Evolutionary conservation across 1,140 invertebrate genomes (phyloP), one percentile per base, ranked within the genome.

Genomic region (Aethina tumida): DNA sequence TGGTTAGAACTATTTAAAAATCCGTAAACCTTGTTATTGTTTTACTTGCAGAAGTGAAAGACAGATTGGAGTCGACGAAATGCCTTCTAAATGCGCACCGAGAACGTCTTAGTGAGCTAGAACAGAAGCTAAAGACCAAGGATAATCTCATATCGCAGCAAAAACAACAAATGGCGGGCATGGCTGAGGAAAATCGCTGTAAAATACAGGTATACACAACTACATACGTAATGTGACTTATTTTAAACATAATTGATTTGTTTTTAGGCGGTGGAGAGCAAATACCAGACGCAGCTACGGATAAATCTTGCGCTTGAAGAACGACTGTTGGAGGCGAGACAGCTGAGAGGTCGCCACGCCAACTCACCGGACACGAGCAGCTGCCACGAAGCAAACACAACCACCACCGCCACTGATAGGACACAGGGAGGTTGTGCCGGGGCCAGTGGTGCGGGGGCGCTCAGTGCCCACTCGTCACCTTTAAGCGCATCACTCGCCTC

Each of bases 291-390:
- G 4, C 74, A 83, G 46, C 69, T 76, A 48, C 65, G 72, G 16
- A 75, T 81, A 17, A 79, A 79, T 56, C 64, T 77, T 38, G 65
- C 73, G 21, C 61, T 79, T 35, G 81, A 84, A 49, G 70, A 74
- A 22, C 72, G 77, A 38, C 73, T 79, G 4, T 62, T 83, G 30
- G 76, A 82, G 50, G 55, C 78, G 24, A 65, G 67, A 14, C 65
- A 74, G 43, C 70, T 67, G 30, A 47, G 74, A 5, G 68, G 71
- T 12, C 25, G 42, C 29, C 35, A 45, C 5, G 34, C 56, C 31
- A 36, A 52, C 41, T 50, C 50, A 3, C 47, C 53, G 3, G 60
- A 60, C 29, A 58, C 55, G 1, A 59, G 53, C 25, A 63, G 58
- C 39, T 53, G 58, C 47, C 48, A 55, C 56, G 67, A 70, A 51